Evolutionary conservation across 2,113 vertebrate genomes (phyloP), one percentile per base, ranked within the genome.

Genomic region (Pyrgilauda ruficollis): DNA sequence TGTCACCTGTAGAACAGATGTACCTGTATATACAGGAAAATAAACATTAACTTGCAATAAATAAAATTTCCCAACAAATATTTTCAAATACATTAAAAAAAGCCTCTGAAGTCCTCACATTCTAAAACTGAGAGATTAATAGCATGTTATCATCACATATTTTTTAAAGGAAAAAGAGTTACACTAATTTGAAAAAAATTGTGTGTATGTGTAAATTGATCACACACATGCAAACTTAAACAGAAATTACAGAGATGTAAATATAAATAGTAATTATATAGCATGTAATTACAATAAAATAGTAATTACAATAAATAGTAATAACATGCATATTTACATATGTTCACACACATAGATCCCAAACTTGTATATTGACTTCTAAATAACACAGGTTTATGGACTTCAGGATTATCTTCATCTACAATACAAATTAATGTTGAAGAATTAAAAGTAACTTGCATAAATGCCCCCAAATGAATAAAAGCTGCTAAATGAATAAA

Each of bases 1-100:
- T 72, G 99, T 99, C 79, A 99, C 98, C 97, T 99, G 99, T 67
- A 99, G 97, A 96, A 99, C 99, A 85, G 99, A 99, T 3, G 99
- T 99, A 95, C 99, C 99, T 99, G 91, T 84, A 93, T 41, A 73
- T 59, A 64, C 30, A 96, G 94, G 76, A 96, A 94, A 97, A 96
- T n/a, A 97, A 49, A 74, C 46, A 87, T 96, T 94, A 95, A 64
- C 69, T 87, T 46, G 43, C 24, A 77, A 81, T 41, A 37, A 24
- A 41, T 27, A 33, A 3, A 46, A 26, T 46, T 85, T 91, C 66
- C 14, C 20, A 24, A 37, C 11, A 80, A 84, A 23, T 44, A 69
- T 59, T 87, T 94, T 56, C 15, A 67, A 14, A 62, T 11, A 3
- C 3, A 50, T 37, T 87, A 50, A 4, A 46, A 20, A 91, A 91